A percentile compares a stretch with the other conserved stretches of the same genome.
These are phyloP conservation scores for Catharus fuscescens DNA, from an alignment of 2,113 vertebrate genomes.

Conservation along the genomic window DNA sequence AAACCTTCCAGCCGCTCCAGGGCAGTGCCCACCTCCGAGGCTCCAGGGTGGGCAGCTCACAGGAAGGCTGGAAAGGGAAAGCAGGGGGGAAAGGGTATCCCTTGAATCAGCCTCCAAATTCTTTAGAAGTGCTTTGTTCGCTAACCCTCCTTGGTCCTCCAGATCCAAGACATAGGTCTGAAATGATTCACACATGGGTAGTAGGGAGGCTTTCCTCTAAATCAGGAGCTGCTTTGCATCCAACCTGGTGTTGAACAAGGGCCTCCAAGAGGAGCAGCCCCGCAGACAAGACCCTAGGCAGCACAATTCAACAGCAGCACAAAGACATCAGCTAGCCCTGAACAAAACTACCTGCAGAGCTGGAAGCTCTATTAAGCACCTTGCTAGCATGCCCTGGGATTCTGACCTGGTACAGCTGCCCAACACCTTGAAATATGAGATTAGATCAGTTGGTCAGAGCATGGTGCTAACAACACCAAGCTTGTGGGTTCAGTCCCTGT, in stretches of 20 bases:
- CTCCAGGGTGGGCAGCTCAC: conserved; percentile 8
- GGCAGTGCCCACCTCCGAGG: background rate
- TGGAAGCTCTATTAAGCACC: background rate
- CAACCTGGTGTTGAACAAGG: fast-evolving
- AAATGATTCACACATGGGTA: fast-evolving
- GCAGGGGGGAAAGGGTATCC: background rate
- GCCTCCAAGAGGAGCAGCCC: background rate
- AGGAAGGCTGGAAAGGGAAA: background rate
- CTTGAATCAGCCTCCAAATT: background rate
- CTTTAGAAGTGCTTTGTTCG: background rate
- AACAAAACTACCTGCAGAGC: background rate
- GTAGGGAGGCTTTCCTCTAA: background rate
- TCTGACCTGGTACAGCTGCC: background rate
- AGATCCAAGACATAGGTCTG: background rate
- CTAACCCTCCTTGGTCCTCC: background rate
- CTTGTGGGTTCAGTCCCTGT: no score
- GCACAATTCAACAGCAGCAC: background rate
- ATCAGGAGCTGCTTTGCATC: background rate
- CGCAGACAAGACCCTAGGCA: fast-evolving
- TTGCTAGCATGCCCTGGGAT: background rate
- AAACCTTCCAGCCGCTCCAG: background rate
- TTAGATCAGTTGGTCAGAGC: background rate
- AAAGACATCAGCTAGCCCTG: background rate
- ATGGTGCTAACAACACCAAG: background rate
- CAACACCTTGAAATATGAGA: background rate